These are phyloP conservation scores for Drosophila hydei DNA, from an alignment of 1,140 invertebrate genomes.

Conservation along the genomic window DNA sequence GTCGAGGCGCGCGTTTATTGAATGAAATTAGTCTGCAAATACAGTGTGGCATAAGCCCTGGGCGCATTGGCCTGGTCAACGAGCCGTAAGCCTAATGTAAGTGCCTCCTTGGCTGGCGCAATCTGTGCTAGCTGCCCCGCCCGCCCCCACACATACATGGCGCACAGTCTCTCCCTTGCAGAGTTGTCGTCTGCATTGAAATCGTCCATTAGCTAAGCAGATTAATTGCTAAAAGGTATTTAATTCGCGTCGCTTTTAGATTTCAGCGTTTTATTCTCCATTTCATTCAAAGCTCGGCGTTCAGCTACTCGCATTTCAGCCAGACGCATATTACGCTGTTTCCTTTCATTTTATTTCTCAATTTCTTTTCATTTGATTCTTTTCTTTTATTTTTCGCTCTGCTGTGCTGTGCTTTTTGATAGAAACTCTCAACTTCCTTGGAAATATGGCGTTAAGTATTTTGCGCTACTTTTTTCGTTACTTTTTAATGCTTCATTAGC, in stretches of 20 bases:
- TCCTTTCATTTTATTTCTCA: slow-evolving; percentile 59
- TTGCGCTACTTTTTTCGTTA: slow-evolving; percentile 46
- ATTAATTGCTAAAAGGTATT: slow-evolving; percentile 82
- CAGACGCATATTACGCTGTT: slow-evolving; percentile 50
- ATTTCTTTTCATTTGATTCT: slow-evolving; percentile 41
- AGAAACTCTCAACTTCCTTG: slow-evolving; percentile 53
- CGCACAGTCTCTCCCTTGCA: slow-evolving; percentile 8
- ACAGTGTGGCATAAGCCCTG: slow-evolving; percentile 55
- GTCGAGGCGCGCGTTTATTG: slow-evolving; percentile 61
- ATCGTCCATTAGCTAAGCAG: slow-evolving; percentile 81
- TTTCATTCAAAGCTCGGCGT: slow-evolving; percentile 26
- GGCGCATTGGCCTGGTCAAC: slow-evolving; percentile 53
- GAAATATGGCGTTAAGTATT: slow-evolving; percentile 75
- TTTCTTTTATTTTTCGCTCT: slow-evolving; percentile 29
- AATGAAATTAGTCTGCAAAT: slow-evolving; percentile 73
- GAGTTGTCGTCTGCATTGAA: slow-evolving; percentile 68
- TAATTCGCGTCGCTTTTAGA: slow-evolving; percentile 81
- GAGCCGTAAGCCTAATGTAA: slow-evolving; percentile 73
- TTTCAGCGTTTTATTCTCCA: slow-evolving; percentile 45
- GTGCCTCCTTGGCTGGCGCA: slow-evolving; percentile 29
- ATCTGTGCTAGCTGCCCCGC: slow-evolving; percentile 1
- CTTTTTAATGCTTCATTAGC: slow-evolving; percentile 81
- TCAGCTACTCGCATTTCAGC: slow-evolving; percentile 23
- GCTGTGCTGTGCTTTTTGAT: slow-evolving; percentile 62
- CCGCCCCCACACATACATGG: neutral